Conservation (phyloP, 2,888 invertebrate genomes). For the Diplolepis rosae region DNA sequence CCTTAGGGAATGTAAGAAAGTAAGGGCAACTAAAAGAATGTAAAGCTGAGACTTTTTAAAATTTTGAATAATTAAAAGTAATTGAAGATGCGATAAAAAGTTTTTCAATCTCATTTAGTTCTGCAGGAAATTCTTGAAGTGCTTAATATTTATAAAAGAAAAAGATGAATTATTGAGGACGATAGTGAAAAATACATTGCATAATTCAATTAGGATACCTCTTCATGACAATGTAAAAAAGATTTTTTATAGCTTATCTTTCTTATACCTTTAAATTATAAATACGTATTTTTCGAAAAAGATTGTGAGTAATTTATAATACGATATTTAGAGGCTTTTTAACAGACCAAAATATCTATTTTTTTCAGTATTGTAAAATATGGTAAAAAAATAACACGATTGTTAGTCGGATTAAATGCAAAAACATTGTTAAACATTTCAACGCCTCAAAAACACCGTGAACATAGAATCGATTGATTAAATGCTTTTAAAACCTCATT, state of each 20-base stretch:
- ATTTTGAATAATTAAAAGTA: constrained; percentile 26
- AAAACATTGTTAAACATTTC: constrained; percentile 9
- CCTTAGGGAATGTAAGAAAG: constrained; percentile 5
- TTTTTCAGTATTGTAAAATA: background rate
- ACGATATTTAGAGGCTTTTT: background rate
- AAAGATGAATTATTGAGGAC: background rate
- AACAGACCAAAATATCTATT: background rate
- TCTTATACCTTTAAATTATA: no score
- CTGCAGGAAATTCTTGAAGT: background rate
- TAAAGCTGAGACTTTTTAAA: constrained; percentile 14
- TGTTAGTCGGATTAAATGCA: background rate
- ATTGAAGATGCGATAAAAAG: constrained; percentile 16
- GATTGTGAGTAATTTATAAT: background rate
- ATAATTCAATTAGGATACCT: background rate
- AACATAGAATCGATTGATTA: background rate
- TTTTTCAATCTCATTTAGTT: constrained; percentile 26
- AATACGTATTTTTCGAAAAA: no score
- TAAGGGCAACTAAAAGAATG: background rate
- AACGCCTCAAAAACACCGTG: background rate
- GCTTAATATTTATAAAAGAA: constrained; percentile 6
- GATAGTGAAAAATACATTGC: background rate
- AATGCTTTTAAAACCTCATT: background rate
- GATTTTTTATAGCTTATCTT: no score
- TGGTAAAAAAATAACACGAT: background rate
- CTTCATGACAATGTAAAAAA: background rate